phyloP scores from a whole-genome alignment of 2,888 invertebrate genomes.

The Sipha maydis region DNA sequence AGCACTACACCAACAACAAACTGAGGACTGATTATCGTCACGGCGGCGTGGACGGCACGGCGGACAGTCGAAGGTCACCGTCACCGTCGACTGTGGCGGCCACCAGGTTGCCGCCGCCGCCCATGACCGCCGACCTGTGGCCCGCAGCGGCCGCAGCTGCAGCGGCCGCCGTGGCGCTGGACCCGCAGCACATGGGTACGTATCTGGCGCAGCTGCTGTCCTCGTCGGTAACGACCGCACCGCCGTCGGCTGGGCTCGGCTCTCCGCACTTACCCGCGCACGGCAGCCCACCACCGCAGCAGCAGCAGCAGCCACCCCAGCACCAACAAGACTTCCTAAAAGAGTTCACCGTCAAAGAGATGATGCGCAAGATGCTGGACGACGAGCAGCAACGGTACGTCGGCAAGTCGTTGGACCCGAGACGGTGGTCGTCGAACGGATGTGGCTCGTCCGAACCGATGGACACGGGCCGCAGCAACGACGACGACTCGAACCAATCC shows the following conservation, averaged over 20 bases:
- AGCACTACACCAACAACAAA: slow-evolving; percentile 68
- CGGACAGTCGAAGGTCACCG: slow-evolving; percentile 66
- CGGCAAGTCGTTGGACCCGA: slow-evolving; percentile 64
- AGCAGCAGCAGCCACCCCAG: slow-evolving; percentile 63
- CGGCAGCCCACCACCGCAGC: slow-evolving; percentile 69
- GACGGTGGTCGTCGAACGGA: slow-evolving; percentile 64
- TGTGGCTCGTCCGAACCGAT: slow-evolving; percentile 66
- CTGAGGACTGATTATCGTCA: slow-evolving; percentile 51
- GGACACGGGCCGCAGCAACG: slow-evolving; percentile 68
- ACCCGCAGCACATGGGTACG: slow-evolving; percentile 70
- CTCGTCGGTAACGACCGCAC: slow-evolving; percentile 24
- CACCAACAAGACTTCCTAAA: slow-evolving; percentile 65
- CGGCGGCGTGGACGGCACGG: slow-evolving; percentile 65
- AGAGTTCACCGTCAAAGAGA: slow-evolving; percentile 69
- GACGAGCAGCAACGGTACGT: slow-evolving; percentile 70
- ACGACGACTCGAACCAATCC: slow-evolving; percentile 69
- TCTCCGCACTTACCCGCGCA: slow-evolving; percentile 69
- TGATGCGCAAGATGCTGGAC: slow-evolving; percentile 71
- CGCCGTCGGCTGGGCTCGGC: slow-evolving; percentile 64
- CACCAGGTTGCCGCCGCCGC: slow-evolving; percentile 29
- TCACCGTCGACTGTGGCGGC: slow-evolving; percentile 64
- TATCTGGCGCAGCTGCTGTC: slow-evolving; percentile 65
- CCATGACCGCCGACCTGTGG: slow-evolving; percentile 33
- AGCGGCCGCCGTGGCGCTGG: slow-evolving; percentile 66
- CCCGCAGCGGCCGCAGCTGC: slow-evolving; percentile 63